Conservation (phyloP, 2,113 vertebrate species). For the Protobothrops flavoviridis region DNA sequence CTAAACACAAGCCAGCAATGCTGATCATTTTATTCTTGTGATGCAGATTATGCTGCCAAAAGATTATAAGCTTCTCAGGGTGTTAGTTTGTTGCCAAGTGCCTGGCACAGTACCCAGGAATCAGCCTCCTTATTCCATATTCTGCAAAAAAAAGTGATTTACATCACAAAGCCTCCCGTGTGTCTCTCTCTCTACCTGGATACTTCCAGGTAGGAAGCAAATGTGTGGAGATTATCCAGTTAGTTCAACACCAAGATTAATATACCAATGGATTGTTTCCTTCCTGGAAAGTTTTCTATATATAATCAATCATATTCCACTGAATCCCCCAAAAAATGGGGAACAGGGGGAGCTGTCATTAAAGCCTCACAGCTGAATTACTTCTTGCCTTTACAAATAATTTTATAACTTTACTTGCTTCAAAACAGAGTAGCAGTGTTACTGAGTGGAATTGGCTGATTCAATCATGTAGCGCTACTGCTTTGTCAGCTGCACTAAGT, state of each 20-base stretch:
- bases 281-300: neutral
- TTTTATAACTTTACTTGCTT: neutral
- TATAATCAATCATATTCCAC: neutral
- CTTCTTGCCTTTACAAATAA: neutral
- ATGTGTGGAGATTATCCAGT: neutral
- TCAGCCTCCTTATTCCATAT: neutral
- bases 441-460: neutral
- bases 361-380: neutral
- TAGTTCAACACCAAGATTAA: neutral
- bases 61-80: neutral
- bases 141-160: neutral
- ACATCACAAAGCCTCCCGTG: neutral
- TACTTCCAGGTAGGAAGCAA: neutral
- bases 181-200: neutral
- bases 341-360: neutral
- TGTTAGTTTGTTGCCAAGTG: neutral
- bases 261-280: neutral
- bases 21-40: conserved; percentile 31
- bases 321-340: neutral
- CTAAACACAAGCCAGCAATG: conserved; percentile 49
- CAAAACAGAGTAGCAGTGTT: neutral
- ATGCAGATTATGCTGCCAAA: neutral
- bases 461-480: neutral
- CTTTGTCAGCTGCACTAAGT: neutral
- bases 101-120: neutral